phyloP scores from a whole-genome alignment of 1,140 invertebrate species.

The Centruroides vittatus region DNA sequence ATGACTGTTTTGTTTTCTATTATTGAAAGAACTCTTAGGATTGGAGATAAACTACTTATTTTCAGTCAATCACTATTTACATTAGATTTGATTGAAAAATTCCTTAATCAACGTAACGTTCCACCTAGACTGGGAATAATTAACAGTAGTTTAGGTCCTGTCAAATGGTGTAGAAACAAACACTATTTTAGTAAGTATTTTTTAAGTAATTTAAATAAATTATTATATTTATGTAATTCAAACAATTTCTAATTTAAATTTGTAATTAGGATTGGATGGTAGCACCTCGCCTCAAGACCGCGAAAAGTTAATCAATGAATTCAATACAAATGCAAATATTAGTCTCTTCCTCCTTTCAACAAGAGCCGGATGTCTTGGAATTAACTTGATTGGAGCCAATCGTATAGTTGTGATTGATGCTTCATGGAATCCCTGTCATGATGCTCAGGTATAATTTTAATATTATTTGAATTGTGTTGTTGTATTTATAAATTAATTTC shows the following conservation, averaged over 20 bases:
- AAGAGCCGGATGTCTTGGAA: constrained; percentile 88
- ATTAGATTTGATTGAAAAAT: constrained; percentile 92
- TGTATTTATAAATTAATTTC: no score
- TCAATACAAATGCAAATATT: constrained; percentile 80
- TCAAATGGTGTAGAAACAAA: constrained; percentile 67
- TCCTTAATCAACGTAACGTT: constrained; percentile 62
- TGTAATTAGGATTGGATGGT: constrained; percentile 57
- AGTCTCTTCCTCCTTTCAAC: constrained; percentile 94
- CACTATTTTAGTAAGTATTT: constrained; percentile 75
- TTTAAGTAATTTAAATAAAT: neutral
- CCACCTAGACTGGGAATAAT: constrained; percentile 41
- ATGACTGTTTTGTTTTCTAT: constrained; percentile 90
- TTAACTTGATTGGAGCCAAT: constrained; percentile 91
- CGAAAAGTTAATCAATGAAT: constrained; percentile 93
- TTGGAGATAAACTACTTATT: constrained; percentile 83
- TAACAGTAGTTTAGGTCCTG: constrained; percentile 20
- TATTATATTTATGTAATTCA: neutral
- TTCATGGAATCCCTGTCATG: constrained; percentile 99
- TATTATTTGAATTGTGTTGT: no score
- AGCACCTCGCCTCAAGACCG: constrained; percentile 84
- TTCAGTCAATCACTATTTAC: constrained; percentile 96
- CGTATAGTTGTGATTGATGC: constrained; percentile 95
- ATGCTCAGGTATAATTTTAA: constrained; percentile 53
- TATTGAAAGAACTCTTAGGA: constrained; percentile 66
- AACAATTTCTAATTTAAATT: neutral